Evolutionary conservation across 1,140 invertebrate genomes (phyloP), one percentile per base, ranked within the genome.

Genomic region (Drosophila miranda): DNA sequence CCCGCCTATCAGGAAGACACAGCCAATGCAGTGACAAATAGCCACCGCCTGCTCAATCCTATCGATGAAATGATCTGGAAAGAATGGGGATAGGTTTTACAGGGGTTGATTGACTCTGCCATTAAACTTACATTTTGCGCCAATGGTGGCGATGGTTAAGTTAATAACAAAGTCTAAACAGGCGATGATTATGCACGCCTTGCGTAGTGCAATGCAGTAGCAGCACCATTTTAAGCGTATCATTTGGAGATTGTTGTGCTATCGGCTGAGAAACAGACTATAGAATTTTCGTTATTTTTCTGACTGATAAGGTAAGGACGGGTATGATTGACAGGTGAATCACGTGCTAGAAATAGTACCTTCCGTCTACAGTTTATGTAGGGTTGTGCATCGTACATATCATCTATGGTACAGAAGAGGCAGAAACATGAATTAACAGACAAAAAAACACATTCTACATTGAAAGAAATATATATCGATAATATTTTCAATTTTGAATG

Each of bases 21-120:
- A 84, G 13, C 76, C 81, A 16, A 84, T 77, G 44, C 61, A 69
- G 28, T 84, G 80, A 6, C 76, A 86, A 16, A 86, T 80, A 41
- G 63, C 57, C 52, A 86, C 81, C 13, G 76, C 81, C 13, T 52
- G 55, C 19, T 86, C 80, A 6, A 58, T 26, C 4, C 50, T 60
- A 30, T 21, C 16, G 2, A 49, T 14, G 1, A 41, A 41, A 2
- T 43, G 11, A 1, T 57, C 61, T 58, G 49, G 1, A 13, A 38
- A 4, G 3, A 9, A 30, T 8, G 3, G 9, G 3, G 8, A 19
- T 1, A 21, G 5, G 8, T 8, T 11, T 1, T 3, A 1, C 8
- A 8, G 16, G 6, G 7, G 5, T 26, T 7, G 5, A 21, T 38
- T 9, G 0, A 6, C 16, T 21, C 14, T 6, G 34, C 5, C 11